Evolutionary conservation across 64 coral and sea anemone genomes (phyloP), one percentile per base, ranked within the genome.

Genomic region (Pocillopora damicornis): DNA sequence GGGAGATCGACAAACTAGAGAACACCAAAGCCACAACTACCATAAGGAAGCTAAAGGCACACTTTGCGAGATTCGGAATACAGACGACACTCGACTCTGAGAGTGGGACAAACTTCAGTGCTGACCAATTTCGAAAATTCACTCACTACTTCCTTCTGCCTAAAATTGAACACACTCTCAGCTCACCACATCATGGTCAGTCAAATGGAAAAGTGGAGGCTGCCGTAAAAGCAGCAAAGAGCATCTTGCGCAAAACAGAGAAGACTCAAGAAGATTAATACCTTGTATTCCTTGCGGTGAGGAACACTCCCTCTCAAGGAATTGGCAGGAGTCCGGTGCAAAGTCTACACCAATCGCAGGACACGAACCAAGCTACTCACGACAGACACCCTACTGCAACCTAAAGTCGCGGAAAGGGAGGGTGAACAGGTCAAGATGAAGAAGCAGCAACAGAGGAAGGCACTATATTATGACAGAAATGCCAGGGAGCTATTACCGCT

Each of bases 381-480:
- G 20, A 83, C 89, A 38, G 75, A 72, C 60, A 59, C 42, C 22
- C 71, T 91, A 5, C 69, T 90, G 4, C 58, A 83, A 18, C 89
- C 60, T 26, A 25, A 75, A 23, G 35, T 36, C 34, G 67, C 59
- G 35, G 15, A 74, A 37, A 15, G 88, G 67, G 76, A 88, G 72
- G 77, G 51, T 22, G 63, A 58, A 15, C 37, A 81, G 26, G 82
- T 77, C 59, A 87, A 88, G 68, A 60, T 45, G 37, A 90, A 74
- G 82, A 77, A 90, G 57, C 42, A 51, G 7, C 42, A 51, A 51
- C 42, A 51, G 2, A 51, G 42, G 42, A 2, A 51, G 42, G 73
- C 75, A 38, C 75, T 23, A 4, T 91, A 94, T 58, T 94, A 90
- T 69, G 84, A 94, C 58, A 66, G 17, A 58, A 74, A 68, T n/a